phyloP scores from a whole-genome alignment of 2,888 invertebrate genomes.

The Hypomecis atomaria region DNA sequence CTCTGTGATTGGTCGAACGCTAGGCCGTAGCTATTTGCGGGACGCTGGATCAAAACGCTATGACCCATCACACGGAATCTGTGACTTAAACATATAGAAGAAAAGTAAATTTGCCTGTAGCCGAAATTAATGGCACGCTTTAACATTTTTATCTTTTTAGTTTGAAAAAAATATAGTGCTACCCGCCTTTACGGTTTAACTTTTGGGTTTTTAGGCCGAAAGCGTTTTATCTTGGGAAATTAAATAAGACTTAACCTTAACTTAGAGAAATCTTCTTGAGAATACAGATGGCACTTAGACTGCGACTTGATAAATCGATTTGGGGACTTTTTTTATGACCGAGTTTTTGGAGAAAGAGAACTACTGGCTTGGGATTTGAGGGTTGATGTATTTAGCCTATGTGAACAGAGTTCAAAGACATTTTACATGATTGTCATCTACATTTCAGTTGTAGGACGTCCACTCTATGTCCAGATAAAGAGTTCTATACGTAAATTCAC shows the following conservation, averaged over 20 bases:
- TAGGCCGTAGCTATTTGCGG: no score
- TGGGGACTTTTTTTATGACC: neutral
- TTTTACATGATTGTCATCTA: no score
- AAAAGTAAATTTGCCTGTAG: slow-evolving; percentile 15
- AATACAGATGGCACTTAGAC: neutral
- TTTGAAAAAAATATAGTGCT: slow-evolving; percentile 4
- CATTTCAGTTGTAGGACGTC: no score
- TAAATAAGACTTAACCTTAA: slow-evolving; percentile 7
- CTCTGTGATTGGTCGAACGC: no score
- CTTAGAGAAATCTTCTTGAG: neutral
- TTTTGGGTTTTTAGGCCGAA: slow-evolving; percentile 1
- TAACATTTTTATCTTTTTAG: slow-evolving; percentile 3
- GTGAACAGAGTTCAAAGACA: no score
- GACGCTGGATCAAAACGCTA: no score
- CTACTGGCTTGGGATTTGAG: no score
- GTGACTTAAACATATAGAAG: slow-evolving; percentile 9
- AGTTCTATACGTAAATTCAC: no score
- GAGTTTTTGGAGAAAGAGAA: no score
- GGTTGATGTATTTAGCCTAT: no score
- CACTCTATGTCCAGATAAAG: no score
- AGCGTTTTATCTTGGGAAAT: slow-evolving; percentile 15
- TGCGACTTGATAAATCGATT: neutral
- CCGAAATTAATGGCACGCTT: slow-evolving; percentile 3
- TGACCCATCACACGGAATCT: no score
- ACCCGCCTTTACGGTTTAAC: slow-evolving; percentile 2